Evolutionary conservation across 2,888 invertebrate species (phyloP).

Genomic region (Tridacna gigas): DNA sequence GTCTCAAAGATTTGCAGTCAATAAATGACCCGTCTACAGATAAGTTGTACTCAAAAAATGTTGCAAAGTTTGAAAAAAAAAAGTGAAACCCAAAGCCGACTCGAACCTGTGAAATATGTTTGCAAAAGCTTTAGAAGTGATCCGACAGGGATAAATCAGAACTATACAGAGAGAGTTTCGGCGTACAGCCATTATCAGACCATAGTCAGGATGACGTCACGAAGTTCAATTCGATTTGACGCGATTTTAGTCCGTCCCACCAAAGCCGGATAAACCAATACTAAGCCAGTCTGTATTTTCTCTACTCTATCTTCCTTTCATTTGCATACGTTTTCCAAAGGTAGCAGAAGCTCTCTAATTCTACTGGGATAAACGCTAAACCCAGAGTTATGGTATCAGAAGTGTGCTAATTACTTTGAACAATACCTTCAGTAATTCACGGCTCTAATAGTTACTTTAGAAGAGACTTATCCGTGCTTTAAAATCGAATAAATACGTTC

Average conservation of each 20-base stretch:
- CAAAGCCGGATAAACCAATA: conserved; percentile 47
- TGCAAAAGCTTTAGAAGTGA: conserved; percentile 69
- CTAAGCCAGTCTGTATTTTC: conserved; percentile 20
- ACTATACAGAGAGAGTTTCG: conserved; percentile 59
- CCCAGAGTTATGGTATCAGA: conserved; percentile 48
- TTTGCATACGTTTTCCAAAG: conserved; percentile 50
- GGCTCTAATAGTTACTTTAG: conserved; percentile 1
- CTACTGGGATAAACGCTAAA: conserved; percentile 50
- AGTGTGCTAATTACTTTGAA: conserved; percentile 56
- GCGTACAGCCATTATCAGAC: conserved; percentile 62
- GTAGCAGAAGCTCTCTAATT: conserved; percentile 38
- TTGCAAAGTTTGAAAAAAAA: conserved; percentile 32
- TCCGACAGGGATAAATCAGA: conserved; percentile 66
- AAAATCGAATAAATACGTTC: not conserved
- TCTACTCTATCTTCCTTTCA: conserved; percentile 28
- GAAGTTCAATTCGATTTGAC: conserved; percentile 43
- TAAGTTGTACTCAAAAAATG: conserved; percentile 22
- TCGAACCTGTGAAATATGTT: conserved; percentile 66
- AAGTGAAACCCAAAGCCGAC: conserved; percentile 46
- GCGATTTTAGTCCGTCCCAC: conserved; percentile 48
- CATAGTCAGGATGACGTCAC: conserved; percentile 59
- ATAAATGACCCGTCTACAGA: not conserved
- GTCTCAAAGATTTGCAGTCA: not conserved
- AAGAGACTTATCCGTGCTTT: conserved; percentile 8
- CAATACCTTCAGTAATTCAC: conserved; percentile 35